Percentiles rank a stretch among this genome's conserved stretches.
Evolutionary conservation across 2,113 vertebrate genomes (phyloP).

Genomic region (Colinus virginianus): DNA sequence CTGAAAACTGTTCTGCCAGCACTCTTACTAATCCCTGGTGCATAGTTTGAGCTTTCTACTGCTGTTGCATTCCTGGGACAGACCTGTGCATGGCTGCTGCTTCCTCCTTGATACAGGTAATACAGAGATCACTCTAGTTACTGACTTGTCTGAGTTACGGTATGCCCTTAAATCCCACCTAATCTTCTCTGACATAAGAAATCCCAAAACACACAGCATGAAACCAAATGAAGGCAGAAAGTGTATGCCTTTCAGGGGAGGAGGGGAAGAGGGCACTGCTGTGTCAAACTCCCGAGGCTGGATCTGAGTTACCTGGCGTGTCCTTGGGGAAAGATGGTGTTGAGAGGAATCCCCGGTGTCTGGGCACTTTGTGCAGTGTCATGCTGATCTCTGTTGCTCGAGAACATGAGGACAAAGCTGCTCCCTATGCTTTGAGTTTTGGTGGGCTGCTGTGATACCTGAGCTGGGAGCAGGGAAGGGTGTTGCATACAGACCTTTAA

Average conservation of each 20-base stretch:
- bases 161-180: background rate
- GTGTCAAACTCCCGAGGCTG: fast-evolving
- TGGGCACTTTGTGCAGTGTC: background rate
- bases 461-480: background rate
- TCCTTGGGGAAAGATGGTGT: fast-evolving
- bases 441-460: background rate
- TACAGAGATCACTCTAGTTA: background rate
- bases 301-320: too few relatives aligned
- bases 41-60: background rate
- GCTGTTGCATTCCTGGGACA: background rate
- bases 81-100: background rate
- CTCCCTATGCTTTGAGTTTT: background rate
- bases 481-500: fast-evolving
- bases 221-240: background rate
- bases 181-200: background rate
- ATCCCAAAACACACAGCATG: fast-evolving
- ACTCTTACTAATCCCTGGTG: background rate
- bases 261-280: background rate
- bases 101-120: background rate
- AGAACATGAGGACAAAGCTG: fast-evolving
- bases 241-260: fast-evolving
- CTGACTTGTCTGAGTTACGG: background rate
- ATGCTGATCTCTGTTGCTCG: fast-evolving
- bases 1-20: background rate
- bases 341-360: background rate